phyloP scores from a whole-genome alignment of 1,140 invertebrate species.

The Potamilus streckersoni region DNA sequence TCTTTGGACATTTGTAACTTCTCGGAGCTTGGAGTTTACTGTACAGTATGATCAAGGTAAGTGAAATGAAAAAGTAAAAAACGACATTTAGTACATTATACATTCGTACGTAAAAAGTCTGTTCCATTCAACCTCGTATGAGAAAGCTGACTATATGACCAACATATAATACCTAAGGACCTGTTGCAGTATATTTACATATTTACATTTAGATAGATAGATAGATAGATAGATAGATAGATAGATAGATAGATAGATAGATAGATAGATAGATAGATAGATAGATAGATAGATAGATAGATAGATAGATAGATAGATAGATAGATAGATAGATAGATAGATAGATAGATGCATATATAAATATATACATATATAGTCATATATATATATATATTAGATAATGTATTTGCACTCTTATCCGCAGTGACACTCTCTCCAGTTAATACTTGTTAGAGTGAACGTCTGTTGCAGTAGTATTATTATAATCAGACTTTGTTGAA shows the following conservation, averaged over 20 bases:
- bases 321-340: no score
- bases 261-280: no score
- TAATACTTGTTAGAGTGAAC: no score
- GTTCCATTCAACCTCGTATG: background rate
- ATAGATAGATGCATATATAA: no score
- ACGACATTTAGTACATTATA: background rate
- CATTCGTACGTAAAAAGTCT: background rate
- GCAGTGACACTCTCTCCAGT: no score
- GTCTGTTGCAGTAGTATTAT: no score
- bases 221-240: background rate
- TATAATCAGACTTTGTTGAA: no score
- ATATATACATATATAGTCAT: no score
- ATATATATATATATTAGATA: no score
- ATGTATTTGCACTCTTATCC: no score
- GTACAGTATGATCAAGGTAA: constrained; percentile 33
- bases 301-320: no score
- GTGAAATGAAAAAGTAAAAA: background rate
- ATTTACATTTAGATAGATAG: background rate
- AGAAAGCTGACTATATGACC: background rate
- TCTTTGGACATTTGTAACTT: constrained; percentile 10
- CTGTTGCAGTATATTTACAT: background rate
- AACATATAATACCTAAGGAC: background rate
- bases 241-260: background rate
- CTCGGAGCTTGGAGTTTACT: constrained; percentile 11
- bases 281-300: no score